Evolutionary conservation across 23 tunicate species (phyloP), one percentile per base, ranked within the genome.

Genomic region (Ciona savignyi): DNA sequence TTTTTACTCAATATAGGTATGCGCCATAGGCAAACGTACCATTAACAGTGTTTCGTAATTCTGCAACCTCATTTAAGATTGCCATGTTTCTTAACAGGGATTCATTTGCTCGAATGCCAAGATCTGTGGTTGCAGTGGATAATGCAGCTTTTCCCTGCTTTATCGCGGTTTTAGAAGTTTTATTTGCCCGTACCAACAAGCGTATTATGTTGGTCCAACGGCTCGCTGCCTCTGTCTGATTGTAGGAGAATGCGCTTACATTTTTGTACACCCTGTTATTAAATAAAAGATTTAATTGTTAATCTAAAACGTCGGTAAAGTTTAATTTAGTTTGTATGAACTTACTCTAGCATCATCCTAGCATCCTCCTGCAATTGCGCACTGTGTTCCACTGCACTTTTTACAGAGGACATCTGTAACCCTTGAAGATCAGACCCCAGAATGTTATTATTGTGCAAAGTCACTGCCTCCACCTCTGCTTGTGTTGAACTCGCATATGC

Each of bases 171-270:
- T 33, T 28, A 4, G 97, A 81, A 25, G 72, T 65, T 56, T 69
- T 66, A 0, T 91, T 66, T n/a, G 97, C 86, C n/a, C 29, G 25
- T 2, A 35, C 35, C 24, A 85, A 30, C 19, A 34, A 42, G 9
- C 70, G 51, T 9, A 80, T 80, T 2, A 79, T 84, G 63, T 80
- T 78, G 15, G 81, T 62, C 81, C 77, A 82, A 27, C 84, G 60
- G 21, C 76, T 60, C 21, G 80, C 91, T 51, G 87, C 97, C 51
- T 84, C 86, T 0, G 97, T 91, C 62, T 83, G 80, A 73, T 91
- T 84, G 51, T 29, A 66, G 9, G 87, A 72, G 25, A 74, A 30
- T 25, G 25, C 73, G 25, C 78, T 83, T 2, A 90, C 60, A 27
- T 83, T 74, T 23, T 79, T 34, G 28, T 80, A 51, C 2, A 81